A percentile compares a stretch with the other conserved stretches of the same genome.
These are phyloP conservation scores for Dichetophora obliterata DNA, from an alignment of 2,888 invertebrate species.

Conservation along the genomic window DNA sequence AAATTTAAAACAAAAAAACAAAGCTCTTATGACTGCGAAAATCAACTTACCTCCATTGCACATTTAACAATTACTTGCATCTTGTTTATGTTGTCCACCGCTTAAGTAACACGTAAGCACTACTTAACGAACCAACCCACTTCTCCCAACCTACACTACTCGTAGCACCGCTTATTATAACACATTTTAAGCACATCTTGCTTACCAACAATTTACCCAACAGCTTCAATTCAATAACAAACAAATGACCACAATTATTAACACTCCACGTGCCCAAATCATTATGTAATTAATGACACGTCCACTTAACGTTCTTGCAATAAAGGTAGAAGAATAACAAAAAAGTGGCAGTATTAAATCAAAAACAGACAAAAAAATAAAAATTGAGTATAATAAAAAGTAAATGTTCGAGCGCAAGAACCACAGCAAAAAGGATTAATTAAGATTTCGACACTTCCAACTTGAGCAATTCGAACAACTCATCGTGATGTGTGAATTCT, in stretches of 20 bases:
- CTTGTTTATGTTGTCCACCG: no score
- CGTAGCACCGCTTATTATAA: no score
- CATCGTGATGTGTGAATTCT: background rate
- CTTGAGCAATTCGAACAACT: background rate
- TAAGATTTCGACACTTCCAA: conserved; percentile 29
- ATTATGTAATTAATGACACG: conserved; percentile 2
- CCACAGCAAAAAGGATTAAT: conserved; percentile 31
- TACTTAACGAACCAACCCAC: no score
- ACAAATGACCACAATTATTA: background rate
- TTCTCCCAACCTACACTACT: no score
- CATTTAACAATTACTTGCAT: no score
- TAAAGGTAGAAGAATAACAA: background rate
- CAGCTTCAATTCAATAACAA: no score
- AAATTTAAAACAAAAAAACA: no score
- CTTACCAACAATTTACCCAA: no score
- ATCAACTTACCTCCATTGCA: no score
- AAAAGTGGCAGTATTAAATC: background rate
- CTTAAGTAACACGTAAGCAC: no score
- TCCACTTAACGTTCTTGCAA: background rate
- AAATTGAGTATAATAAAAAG: background rate
- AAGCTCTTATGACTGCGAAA: no score
- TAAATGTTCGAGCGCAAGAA: background rate
- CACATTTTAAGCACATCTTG: no score
- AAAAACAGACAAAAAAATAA: background rate
- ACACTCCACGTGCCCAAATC: background rate